Evolutionary conservation across 2,113 vertebrate species (phyloP).

Genomic region (Poeciliopsis turrubarensis): DNA sequence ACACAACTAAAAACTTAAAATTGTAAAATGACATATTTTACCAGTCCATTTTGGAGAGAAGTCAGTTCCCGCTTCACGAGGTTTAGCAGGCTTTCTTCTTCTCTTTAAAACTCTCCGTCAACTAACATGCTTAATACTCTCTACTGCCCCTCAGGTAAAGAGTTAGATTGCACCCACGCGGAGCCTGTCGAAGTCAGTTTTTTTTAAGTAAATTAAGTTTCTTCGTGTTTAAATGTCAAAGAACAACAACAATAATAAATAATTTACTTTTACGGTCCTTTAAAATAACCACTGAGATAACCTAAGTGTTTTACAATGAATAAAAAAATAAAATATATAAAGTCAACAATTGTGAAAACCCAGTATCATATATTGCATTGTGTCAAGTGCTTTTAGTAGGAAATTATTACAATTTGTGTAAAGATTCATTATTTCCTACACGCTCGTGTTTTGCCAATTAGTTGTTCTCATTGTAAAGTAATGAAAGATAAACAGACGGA

Average conservation of each 20-base stretch:
- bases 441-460: too few relatives aligned
- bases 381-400: background rate
- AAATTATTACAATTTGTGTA: background rate
- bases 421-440: background rate
- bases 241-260: too few relatives aligned
- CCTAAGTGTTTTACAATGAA: too few relatives aligned
- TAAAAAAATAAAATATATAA: too few relatives aligned
- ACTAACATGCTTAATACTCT: rapidly evolving
- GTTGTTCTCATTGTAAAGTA: too few relatives aligned
- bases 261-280: too few relatives aligned
- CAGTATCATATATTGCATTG: too few relatives aligned
- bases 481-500: too few relatives aligned
- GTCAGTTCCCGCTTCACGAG: constrained; percentile 73
- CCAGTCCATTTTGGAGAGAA: constrained; percentile 60
- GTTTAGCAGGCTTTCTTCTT: constrained; percentile 44
- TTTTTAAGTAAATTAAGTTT: background rate
- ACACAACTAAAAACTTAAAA: background rate
- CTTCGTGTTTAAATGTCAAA: background rate
- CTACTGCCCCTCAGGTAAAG: constrained; percentile 14
- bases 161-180: too few relatives aligned
- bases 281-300: too few relatives aligned
- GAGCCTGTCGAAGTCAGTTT: too few relatives aligned
- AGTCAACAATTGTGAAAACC: too few relatives aligned
- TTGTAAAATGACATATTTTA: constrained; percentile 7
- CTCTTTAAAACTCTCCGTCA: constrained; percentile 19